Base-by-base conservation (phyloP, 2,113 vertebrate species). In the Hippocampus mohnikei region DNA sequence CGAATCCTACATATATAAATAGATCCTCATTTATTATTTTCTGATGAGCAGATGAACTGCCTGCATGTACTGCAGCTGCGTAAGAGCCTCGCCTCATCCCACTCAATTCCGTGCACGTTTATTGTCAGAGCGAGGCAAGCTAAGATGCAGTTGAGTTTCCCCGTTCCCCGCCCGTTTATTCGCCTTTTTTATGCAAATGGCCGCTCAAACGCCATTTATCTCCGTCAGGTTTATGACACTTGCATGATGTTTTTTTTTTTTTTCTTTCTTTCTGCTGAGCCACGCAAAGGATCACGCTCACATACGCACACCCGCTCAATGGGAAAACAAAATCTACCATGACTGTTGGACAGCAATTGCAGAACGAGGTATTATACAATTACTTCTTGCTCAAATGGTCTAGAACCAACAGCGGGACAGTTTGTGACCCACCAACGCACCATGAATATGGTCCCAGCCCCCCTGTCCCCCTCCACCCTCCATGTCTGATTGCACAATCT, bases 361-460 rank as follows among this genome's bases (percentile, higher is more conserved):
- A 73, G 63, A 71, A 77, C 77, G 79, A 77, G 72, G 83, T 72
- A 74, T 86, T 85, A 90, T 89, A 91, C 89, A 88, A 87, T 89
- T 87, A 85, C 80, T 79, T 78, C 72, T 29, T 68, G 70, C 83
- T 90, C 82, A 88, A 85, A 88, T 63, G 81, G 70, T 83, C 84
- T 69, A 81, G 72, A 81, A 86, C 73, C 81, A 73, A 78, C 78
- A 84, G 58, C 27, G 27, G 58, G 58, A 60, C 58, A 37, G 58
- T 82, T 73, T 77, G 78, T 44, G n/a, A 63, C 29, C 55, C 64
- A 44, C 70, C 21, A 56, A 77, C 61, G 74, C 81, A 44, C 82
- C 87, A 90, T 92, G 89, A 91, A 91, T 90, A 91, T 91, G 89
- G 81, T 90, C 21, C 37, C 18, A 21, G 21, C 77, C 75, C 82